phyloP scores from a whole-genome alignment of 1,140 invertebrate species.

The Trichonephila inaurata region DNA sequence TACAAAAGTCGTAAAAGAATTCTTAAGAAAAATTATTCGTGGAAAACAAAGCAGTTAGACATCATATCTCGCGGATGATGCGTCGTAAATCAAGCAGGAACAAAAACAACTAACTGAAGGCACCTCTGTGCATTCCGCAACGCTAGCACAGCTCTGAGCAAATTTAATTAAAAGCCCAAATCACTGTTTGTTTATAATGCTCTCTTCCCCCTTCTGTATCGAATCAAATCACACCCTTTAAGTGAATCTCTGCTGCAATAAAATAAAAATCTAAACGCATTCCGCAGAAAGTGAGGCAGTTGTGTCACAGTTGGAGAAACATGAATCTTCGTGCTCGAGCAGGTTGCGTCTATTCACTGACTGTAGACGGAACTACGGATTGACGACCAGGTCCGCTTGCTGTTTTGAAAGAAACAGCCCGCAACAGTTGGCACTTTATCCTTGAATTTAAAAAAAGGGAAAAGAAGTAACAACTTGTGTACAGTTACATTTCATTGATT shows the following conservation, averaged over 20 bases:
- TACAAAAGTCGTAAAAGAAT: slow-evolving; percentile 9
- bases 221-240: background rate
- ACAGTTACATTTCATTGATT: background rate
- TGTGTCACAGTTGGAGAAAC: slow-evolving; percentile 33
- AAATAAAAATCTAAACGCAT: background rate
- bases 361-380: slow-evolving; percentile 15
- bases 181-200: slow-evolving; percentile 35
- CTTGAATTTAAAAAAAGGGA: background rate
- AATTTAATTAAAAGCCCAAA: slow-evolving; percentile 47
- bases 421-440: slow-evolving; percentile 23
- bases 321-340: background rate
- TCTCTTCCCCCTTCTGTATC: background rate
- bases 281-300: background rate
- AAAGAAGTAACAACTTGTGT: background rate
- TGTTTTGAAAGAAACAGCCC: background rate
- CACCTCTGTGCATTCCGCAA: slow-evolving; percentile 15
- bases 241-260: background rate
- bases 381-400: background rate
- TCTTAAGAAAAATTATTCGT: background rate
- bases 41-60: slow-evolving; percentile 4
- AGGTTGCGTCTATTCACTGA: background rate
- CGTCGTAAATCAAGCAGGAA: background rate
- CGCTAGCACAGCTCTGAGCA: background rate
- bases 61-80: background rate
- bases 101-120: background rate